Conservation (phyloP, 1,140 invertebrate species). For the Lucilia sericata region DNA sequence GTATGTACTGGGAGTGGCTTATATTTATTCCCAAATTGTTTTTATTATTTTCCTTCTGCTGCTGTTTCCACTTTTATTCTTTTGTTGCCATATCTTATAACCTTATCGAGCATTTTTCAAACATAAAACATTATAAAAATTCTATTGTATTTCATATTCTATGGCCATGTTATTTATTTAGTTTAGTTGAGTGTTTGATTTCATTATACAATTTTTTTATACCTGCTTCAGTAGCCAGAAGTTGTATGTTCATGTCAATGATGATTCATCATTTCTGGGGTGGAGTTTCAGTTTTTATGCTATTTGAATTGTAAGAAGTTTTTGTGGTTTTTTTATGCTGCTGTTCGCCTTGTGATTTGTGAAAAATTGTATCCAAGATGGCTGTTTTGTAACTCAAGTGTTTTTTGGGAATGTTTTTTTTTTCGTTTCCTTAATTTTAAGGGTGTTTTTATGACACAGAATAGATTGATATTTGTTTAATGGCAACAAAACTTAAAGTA, state of each 20-base stretch:
- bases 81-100: not conserved
- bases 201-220: not conserved
- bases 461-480: not conserved
- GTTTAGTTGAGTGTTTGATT: not conserved
- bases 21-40: not conserved
- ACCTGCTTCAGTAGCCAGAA: not conserved
- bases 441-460: not conserved
- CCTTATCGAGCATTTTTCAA: not conserved
- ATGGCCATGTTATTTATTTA: not conserved
- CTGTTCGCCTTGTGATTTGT: conserved; percentile 24
- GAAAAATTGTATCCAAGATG: conserved; percentile 31
- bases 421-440: not conserved
- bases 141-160: conserved; percentile 13
- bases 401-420: not conserved
- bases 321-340: not conserved
- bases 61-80: not conserved
- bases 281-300: conserved; percentile 9
- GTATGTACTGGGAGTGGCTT: not conserved
- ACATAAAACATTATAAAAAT: conserved; percentile 2
- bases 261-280: conserved; percentile 20
- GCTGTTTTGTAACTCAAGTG: not conserved
- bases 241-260: not conserved
- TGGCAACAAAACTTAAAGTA: no score
- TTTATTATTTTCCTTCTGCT: not conserved
- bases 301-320: not conserved